These are phyloP conservation scores for Siderastrea siderea DNA, from an alignment of 92 coral and sea anemone genomes.

Conservation along the genomic window DNA sequence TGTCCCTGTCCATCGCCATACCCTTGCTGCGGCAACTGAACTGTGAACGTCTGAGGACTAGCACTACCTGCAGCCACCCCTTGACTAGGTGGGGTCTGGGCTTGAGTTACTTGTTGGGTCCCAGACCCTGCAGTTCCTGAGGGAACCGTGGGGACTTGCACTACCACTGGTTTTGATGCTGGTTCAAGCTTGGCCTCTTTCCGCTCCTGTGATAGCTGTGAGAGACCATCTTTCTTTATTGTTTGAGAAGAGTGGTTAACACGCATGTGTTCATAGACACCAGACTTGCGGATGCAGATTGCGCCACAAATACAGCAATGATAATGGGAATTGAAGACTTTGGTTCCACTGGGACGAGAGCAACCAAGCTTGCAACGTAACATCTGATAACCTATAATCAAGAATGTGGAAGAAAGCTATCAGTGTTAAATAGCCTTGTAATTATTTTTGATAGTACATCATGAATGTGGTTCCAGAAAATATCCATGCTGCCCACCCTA, in stretches of 20 bases:
- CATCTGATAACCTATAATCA: slow-evolving; percentile 77
- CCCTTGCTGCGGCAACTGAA: slow-evolving; percentile 77
- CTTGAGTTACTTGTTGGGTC: slow-evolving; percentile 36
- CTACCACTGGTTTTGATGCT: slow-evolving; percentile 67
- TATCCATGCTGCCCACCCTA: no score
- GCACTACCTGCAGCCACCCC: slow-evolving; percentile 49
- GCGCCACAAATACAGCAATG: slow-evolving; percentile 92
- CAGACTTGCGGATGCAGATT: slow-evolving; percentile 90
- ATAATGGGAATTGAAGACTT: slow-evolving; percentile 88
- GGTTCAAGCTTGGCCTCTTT: slow-evolving; percentile 15
- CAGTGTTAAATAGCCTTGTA: neutral
- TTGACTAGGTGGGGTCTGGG: slow-evolving; percentile 43
- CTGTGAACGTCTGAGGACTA: slow-evolving; percentile 62
- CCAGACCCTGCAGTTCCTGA: slow-evolving; percentile 45
- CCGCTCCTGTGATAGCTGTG: slow-evolving; percentile 21
- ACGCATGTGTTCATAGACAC: slow-evolving; percentile 92
- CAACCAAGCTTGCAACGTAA: slow-evolving; percentile 91
- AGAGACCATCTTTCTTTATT: slow-evolving; percentile 27
- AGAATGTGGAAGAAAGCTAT: neutral
- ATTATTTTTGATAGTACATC: no score
- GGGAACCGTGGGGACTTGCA: slow-evolving; percentile 62
- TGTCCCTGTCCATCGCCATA: slow-evolving; percentile 46
- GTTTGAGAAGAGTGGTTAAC: slow-evolving; percentile 69
- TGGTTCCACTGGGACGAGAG: slow-evolving; percentile 85
- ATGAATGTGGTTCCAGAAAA: no score